These are phyloP conservation scores for Dicyrtoma fusca DNA, from an alignment of 2,888 invertebrate species.

Conservation along the genomic window DNA sequence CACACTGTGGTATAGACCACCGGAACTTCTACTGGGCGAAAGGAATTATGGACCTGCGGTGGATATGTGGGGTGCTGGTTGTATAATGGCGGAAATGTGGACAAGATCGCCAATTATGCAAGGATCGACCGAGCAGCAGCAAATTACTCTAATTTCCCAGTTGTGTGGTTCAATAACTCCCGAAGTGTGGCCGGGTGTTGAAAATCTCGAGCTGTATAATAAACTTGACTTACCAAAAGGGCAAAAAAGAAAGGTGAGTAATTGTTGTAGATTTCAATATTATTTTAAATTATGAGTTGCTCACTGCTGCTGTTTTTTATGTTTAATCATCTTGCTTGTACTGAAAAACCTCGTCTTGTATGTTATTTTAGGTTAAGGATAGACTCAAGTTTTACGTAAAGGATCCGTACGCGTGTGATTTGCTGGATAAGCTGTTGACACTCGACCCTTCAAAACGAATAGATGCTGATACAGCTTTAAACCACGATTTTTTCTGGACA, in stretches of 20 bases:
- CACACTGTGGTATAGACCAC: slow-evolving; percentile 78
- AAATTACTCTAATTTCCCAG: slow-evolving; percentile 90
- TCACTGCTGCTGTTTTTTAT: too few relatives aligned
- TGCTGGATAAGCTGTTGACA: slow-evolving; percentile 87
- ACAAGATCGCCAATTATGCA: slow-evolving; percentile 89
- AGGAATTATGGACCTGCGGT: slow-evolving; percentile 96
- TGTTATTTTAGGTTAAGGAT: slow-evolving; percentile 68
- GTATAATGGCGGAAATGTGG: slow-evolving; percentile 99
- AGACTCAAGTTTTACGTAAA: slow-evolving; percentile 86
- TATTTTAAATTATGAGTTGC: slow-evolving; percentile 20
- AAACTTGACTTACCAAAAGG: slow-evolving; percentile 85
- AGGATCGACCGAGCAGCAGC: slow-evolving; percentile 96
- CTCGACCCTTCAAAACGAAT: slow-evolving; percentile 86
- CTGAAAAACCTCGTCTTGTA: slow-evolving; percentile 7
- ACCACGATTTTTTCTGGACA: slow-evolving; percentile 98
- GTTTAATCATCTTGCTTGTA: slow-evolving; percentile 13
- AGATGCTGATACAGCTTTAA: slow-evolving; percentile 89
- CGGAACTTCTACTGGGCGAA: slow-evolving; percentile 69
- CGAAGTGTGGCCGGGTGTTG: slow-evolving; percentile 92
- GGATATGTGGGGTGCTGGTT: slow-evolving; percentile 90
- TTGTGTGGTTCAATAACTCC: slow-evolving; percentile 94
- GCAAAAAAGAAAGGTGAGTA: slow-evolving; percentile 76
- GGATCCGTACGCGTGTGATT: slow-evolving; percentile 87
- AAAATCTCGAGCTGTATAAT: slow-evolving; percentile 81
- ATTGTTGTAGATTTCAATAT: too few relatives aligned